Percentiles rank a stretch among this genome's conserved stretches.
Evolutionary conservation across 2,113 vertebrate species (phyloP).

Genomic region (Harpagus bidentatus): DNA sequence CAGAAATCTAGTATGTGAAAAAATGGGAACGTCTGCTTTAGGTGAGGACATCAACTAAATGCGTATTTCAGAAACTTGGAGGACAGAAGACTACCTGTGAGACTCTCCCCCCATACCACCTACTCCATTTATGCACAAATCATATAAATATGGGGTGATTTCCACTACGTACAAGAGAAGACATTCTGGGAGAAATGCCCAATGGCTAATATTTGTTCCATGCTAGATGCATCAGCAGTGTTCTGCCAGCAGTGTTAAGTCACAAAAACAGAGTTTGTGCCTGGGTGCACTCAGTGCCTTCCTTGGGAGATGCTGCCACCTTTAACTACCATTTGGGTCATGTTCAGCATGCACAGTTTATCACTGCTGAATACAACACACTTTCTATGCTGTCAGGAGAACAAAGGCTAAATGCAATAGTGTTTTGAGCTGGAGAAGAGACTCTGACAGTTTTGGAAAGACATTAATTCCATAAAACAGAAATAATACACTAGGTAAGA

Average conservation of each 20-base stretch:
- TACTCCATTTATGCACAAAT: not conserved
- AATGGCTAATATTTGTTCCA: not conserved
- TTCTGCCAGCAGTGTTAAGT: not conserved
- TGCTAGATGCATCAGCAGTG: not conserved
- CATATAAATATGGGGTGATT: not conserved
- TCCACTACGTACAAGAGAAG: not conserved
- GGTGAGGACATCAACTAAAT: not conserved
- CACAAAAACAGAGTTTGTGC: constrained; percentile 3
- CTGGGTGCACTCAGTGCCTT: constrained; percentile 13
- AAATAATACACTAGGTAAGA: not conserved
- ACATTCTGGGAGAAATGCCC: constrained; percentile 4
- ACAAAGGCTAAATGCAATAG: not conserved
- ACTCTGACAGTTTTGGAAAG: not conserved
- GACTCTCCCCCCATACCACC: not conserved
- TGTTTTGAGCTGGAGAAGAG: not conserved
- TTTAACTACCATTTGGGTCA: not conserved
- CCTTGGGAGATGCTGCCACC: constrained; percentile 24
- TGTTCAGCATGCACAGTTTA: not conserved
- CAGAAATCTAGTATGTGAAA: not conserved
- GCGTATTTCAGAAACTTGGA: not conserved
- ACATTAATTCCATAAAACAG: not conserved
- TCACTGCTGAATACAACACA: not conserved
- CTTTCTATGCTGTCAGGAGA: not conserved
- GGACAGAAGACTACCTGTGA: not conserved
- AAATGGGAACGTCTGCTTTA: not conserved